Base-by-base conservation (phyloP, 1,140 invertebrate species). In the Diprion similis region DNA sequence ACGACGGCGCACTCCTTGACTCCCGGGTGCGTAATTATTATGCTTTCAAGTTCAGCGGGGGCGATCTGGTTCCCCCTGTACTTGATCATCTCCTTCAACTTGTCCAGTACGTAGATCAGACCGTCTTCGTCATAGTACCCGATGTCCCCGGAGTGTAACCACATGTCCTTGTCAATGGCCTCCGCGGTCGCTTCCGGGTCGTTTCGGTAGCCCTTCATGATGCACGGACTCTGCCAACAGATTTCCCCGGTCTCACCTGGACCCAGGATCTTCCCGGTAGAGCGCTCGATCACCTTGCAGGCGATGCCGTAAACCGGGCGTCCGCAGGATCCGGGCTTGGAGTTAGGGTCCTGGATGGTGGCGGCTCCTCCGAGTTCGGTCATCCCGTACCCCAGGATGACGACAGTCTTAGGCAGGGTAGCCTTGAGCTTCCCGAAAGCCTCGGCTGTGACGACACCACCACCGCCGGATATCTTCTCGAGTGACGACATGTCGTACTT, bases 31-130 rank as follows among this genome's bases (percentile, higher is more conserved):
- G 79, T 83, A 6, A 88, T 76, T 46, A 94, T 81, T 7, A 91
- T 11, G 70, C 83, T 84, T 81, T 93, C 92, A n/a, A 94, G 83
- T 80, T 92, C 90, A 0, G 88, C 86, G 1, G 93, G 92, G 0
- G 90, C 80, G 3, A 90, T 87, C 76, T 91, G 90, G 66, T 88
- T 77, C 59, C 89, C 90, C 82, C 89, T 90, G 45, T 90, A 91
- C 77, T 93, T 93, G 64, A 92, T 90, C 10, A 92, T 77, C 76
- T 92, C 91, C 72, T 92, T 92, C 10, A 91, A 51, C 70, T 92
- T 82, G 64, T 92, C 92, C 0, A 89, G 77, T 68, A 92, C 81
- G 46, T 82, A 90, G 19, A 92, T 75, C 37, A 84, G 87, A 6
- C 86, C 89, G 1, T 88, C 75, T 1, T 86, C 78, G 47, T 91